Evolutionary conservation across 1,140 invertebrate species (phyloP).

Genomic region (Microvelia longipes): DNA sequence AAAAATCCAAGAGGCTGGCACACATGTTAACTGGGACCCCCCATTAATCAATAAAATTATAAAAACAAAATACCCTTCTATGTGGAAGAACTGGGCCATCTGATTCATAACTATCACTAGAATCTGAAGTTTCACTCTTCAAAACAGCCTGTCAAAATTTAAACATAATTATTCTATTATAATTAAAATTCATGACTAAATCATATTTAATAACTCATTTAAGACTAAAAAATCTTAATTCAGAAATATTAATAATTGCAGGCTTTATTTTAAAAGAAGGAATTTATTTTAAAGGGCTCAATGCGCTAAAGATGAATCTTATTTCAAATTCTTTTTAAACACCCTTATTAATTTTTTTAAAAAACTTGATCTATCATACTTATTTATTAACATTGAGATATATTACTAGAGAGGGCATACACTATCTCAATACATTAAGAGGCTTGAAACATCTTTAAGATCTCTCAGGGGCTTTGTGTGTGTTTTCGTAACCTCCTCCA

Average conservation of each 20-base stretch:
- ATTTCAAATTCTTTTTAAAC: too few species aligned
- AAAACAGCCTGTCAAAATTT: constrained; percentile 6
- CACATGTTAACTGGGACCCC: too few species aligned
- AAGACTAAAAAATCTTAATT: not conserved
- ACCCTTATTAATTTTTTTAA: too few species aligned
- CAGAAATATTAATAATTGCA: not conserved
- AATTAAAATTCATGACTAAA: not conserved
- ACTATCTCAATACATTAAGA: too few species aligned
- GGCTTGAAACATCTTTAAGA: too few species aligned
- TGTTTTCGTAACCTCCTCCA: too few species aligned
- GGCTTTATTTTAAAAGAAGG: not conserved
- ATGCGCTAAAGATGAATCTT: not conserved
- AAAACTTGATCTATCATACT: too few species aligned
- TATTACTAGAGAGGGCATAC: too few species aligned
- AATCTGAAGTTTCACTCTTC: constrained; percentile 7
- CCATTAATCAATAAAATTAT: not conserved
- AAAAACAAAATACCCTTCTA: not conserved
- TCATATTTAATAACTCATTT: not conserved
- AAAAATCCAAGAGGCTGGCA: too few species aligned
- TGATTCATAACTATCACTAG: constrained; percentile 9
- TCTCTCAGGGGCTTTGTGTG: too few species aligned
- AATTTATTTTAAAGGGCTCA: not conserved
- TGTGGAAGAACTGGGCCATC: not conserved
- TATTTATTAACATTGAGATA: too few species aligned
- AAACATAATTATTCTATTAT: too few species aligned